These are phyloP conservation scores for Coendou prehensilis DNA, from an alignment of 2,797 vertebrate genomes.

Conservation along the genomic window DNA sequence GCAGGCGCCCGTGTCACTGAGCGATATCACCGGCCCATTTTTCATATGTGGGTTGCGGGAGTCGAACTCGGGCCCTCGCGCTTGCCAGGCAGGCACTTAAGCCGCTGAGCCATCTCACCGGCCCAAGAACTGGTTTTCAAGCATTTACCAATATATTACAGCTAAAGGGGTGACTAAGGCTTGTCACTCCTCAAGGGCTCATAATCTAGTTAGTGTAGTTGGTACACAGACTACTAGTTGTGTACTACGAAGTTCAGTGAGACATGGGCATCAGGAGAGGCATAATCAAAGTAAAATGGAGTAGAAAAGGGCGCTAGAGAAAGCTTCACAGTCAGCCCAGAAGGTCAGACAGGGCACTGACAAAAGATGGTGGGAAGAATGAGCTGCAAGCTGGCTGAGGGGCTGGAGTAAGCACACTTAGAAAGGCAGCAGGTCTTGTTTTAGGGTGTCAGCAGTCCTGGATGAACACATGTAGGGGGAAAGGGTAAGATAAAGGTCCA, in stretches of 20 bases:
- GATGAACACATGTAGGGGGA: neutral
- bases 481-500: neutral
- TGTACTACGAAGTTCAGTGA: neutral
- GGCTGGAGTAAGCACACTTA: neutral
- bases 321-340: neutral
- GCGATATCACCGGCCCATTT: too few relatives aligned
- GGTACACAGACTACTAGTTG: neutral
- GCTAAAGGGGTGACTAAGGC: neutral
- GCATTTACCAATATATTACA: neutral
- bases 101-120: too few relatives aligned
- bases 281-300: neutral
- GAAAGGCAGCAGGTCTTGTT: neutral
- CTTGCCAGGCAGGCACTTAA: too few relatives aligned
- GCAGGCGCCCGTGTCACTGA: too few relatives aligned
- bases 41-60: too few relatives aligned
- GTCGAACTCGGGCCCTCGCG: too few relatives aligned
- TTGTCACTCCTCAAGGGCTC: neutral
- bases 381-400: neutral
- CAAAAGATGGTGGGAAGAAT: neutral
- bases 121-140: neutral
- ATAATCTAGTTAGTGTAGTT: neutral
- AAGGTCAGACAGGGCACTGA: neutral
- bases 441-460: neutral
- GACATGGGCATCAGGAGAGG: neutral
- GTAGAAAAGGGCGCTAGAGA: neutral